Base-by-base conservation (phyloP, 2,797 vertebrate species). In the Valencia hispanica region DNA sequence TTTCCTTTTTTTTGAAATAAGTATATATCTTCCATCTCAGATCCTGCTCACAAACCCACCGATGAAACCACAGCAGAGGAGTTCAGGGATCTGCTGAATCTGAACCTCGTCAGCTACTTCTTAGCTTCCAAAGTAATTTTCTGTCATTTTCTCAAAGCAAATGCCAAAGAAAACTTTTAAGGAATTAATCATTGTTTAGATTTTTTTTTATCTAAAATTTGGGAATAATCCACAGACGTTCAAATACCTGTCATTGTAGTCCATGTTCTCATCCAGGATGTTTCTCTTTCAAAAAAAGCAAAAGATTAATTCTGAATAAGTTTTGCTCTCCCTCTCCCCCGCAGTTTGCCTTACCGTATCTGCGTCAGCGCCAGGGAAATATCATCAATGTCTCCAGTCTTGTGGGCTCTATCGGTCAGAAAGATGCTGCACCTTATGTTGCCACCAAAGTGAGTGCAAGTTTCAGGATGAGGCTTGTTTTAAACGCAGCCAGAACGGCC, bases 331-430 rank as follows among this genome's bases (percentile, higher is more conserved):
- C 1, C 20, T 45, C 17, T 78, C 20, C 79, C n/a, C 63, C 39
- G 3, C 87, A 97, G 96, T 92, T 90, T 6, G 94, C 93, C 2
- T 86, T 97, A 57, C 96, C 95, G 0, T 77, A 94, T 82, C 89
- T 97, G 17, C 86, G 95, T 2, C 88, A 94, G 87, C 91, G 83
- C 3, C 91, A 68, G 61, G 96, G 96, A 27, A 97, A 95, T 78
- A 90, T 97, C 83, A 95, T 97, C 59, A 97, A 97, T 30, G 69
- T 97, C 8, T 94, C 96, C 87, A 97, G 97, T 69, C 88, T 97
- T 39, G 95, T 96, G 0, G 93, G 82, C 1, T 77, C 87, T 2
- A 94, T 96, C 1, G 96, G 96, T 1, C 96, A 97, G 88, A 93
- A 86, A 55, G 84, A 94, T 11, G 95, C 95, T 0, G 93, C 91